Evolutionary conservation across 2,888 invertebrate species (phyloP).

Genomic region (Parnassius glacialis): DNA sequence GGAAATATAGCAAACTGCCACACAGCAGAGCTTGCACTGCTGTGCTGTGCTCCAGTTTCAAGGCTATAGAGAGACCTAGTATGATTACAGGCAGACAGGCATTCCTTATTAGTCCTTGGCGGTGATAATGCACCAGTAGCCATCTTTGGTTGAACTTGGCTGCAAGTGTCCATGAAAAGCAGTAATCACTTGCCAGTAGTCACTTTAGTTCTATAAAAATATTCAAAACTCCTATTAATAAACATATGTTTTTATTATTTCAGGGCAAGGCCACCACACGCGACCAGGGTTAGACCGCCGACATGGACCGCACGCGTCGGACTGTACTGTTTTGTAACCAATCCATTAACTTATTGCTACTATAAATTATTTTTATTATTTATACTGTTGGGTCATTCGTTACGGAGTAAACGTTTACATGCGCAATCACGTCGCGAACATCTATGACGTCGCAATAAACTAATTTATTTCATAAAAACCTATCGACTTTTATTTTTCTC

Average conservation of each 20-base stretch:
- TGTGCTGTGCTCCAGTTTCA: too few relatives aligned
- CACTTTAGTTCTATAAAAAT: not conserved
- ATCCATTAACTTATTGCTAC: conserved; percentile 78
- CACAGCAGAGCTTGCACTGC: too few relatives aligned
- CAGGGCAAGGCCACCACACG: conserved; percentile 53
- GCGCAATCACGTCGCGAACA: conserved; percentile 54
- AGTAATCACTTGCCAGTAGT: too few relatives aligned
- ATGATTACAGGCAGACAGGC: too few relatives aligned
- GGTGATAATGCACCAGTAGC: too few relatives aligned
- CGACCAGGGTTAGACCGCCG: conserved; percentile 55
- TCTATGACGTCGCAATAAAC: conserved; percentile 74
- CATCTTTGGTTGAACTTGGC: too few relatives aligned
- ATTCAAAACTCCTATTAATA: too few relatives aligned
- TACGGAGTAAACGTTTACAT: conserved; percentile 64
- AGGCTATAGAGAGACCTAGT: too few relatives aligned
- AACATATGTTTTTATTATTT: conserved; percentile 36
- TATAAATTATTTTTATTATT: conserved; percentile 81
- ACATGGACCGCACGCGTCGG: conserved; percentile 48
- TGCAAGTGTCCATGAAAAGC: too few relatives aligned
- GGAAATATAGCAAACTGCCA: too few relatives aligned
- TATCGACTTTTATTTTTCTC: conserved; percentile 39
- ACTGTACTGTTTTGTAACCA: conserved; percentile 71
- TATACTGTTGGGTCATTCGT: conserved; percentile 74
- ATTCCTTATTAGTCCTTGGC: too few relatives aligned
- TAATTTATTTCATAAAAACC: conserved; percentile 76